Conservation (phyloP, 2,888 invertebrate genomes). For the Alviniconcha strummeri region DNA sequence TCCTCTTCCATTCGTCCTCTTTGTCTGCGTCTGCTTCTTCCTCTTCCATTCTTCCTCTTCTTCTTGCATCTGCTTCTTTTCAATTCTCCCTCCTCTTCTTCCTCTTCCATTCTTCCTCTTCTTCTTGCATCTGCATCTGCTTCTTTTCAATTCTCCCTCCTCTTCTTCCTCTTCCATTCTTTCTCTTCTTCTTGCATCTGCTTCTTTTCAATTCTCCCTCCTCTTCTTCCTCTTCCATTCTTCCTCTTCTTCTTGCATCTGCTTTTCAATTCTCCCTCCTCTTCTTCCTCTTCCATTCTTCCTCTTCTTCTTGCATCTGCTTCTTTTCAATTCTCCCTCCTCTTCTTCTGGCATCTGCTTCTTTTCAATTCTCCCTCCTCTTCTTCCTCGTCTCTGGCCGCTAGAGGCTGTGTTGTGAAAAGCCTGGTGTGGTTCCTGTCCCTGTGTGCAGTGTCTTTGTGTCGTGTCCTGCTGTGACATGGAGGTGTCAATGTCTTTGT, state of each 20-base stretch:
- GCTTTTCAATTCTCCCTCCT: not conserved
- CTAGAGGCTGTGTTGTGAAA: no score
- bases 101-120: not conserved
- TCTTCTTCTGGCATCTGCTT: not conserved
- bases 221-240: not conserved
- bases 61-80: constrained; percentile 15
- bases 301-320: no score
- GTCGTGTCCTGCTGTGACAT: no score
- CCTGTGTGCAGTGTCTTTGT: no score
- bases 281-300: no score
- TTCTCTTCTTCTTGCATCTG: constrained; percentile 6
- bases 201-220: not conserved
- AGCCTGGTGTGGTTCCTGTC: no score
- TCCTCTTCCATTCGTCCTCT: not conserved
- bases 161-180: not conserved
- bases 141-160: not conserved
- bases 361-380: not conserved
- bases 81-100: not conserved
- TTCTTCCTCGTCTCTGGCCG: not conserved
- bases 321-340: not conserved
- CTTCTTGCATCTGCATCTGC: not conserved
- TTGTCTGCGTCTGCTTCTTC: not conserved
- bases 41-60: not conserved
- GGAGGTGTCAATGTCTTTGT: no score
- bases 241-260: not conserved